Percentiles rank a stretch among this genome's conserved stretches.
These are phyloP conservation scores for Priocnemis perturbator DNA, from an alignment of 2,888 invertebrate species.

Conservation along the genomic window DNA sequence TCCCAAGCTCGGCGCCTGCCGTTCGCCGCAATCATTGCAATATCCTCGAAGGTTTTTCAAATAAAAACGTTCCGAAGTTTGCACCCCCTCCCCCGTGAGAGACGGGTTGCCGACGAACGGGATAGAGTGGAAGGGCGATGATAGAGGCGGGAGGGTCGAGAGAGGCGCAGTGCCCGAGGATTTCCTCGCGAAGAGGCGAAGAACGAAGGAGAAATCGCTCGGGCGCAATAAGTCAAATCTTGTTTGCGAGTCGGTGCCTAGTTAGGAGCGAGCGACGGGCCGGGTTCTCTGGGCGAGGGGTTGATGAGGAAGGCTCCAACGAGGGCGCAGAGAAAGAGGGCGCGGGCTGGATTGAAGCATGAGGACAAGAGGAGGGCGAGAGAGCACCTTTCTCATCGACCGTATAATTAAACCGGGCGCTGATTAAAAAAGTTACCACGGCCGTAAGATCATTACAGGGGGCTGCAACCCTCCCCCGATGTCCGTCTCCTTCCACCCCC, in stretches of 20 bases:
- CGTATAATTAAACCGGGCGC: conserved; percentile 74
- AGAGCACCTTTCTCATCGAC: conserved; percentile 72
- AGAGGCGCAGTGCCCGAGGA: conserved; percentile 15
- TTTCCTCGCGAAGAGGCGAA: conserved; percentile 27
- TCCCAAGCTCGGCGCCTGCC: not conserved
- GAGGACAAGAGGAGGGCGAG: conserved; percentile 42
- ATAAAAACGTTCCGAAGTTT: conserved; percentile 41
- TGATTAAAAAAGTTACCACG: conserved; percentile 74
- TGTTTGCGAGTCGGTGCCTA: conserved; percentile 70
- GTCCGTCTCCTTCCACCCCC: conserved; percentile 33
- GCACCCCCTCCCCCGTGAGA: not conserved
- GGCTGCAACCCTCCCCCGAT: conserved; percentile 50
- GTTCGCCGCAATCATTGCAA: conserved; percentile 17
- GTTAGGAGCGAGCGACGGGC: conserved; percentile 59
- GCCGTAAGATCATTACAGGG: conserved; percentile 73
- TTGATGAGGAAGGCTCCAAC: conserved; percentile 56
- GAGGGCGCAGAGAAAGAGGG: conserved; percentile 44
- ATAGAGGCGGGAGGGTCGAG: no score
- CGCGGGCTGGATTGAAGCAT: conserved; percentile 16
- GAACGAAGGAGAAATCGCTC: conserved; percentile 61
- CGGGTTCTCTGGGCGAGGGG: conserved; percentile 56
- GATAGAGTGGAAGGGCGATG: no score
- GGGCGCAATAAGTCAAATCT: conserved; percentile 73
- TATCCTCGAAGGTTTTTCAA: conserved; percentile 27
- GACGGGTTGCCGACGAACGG: not conserved